Conservation (phyloP, 2,797 vertebrate species). For the Prionace glauca region DNA sequence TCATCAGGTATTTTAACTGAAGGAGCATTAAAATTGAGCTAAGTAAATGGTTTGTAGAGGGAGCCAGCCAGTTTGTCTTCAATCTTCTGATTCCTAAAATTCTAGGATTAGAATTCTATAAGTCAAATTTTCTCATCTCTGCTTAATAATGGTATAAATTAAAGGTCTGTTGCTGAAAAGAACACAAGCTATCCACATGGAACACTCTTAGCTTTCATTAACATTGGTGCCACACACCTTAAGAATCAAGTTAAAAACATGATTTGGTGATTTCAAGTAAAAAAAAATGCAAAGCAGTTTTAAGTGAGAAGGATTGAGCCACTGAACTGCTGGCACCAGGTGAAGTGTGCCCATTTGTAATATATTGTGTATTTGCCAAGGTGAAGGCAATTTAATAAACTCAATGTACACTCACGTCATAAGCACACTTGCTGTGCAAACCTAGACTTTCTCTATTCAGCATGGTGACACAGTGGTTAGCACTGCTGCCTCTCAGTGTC, state of each 20-base stretch:
- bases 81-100: not conserved
- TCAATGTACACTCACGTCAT: not conserved
- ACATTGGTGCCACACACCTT: not conserved
- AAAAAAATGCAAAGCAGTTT: not conserved
- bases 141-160: not conserved
- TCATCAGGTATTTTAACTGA: not conserved
- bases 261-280: not conserved
- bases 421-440: not conserved
- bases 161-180: not conserved
- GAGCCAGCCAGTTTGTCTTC: not conserved
- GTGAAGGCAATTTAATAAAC: not conserved
- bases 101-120: not conserved
- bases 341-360: not conserved
- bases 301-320: not conserved
- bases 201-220: not conserved
- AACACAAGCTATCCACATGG: not conserved
- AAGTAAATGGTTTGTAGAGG: too few species aligned
- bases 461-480: too few species aligned
- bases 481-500: too few species aligned
- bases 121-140: not conserved
- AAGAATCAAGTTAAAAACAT: not conserved
- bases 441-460: not conserved
- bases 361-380: not conserved
- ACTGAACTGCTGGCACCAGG: not conserved
- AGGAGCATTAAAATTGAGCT: not conserved